phyloP scores from a whole-genome alignment of 2,113 vertebrate genomes.

The Oxyruncus cristatus region DNA sequence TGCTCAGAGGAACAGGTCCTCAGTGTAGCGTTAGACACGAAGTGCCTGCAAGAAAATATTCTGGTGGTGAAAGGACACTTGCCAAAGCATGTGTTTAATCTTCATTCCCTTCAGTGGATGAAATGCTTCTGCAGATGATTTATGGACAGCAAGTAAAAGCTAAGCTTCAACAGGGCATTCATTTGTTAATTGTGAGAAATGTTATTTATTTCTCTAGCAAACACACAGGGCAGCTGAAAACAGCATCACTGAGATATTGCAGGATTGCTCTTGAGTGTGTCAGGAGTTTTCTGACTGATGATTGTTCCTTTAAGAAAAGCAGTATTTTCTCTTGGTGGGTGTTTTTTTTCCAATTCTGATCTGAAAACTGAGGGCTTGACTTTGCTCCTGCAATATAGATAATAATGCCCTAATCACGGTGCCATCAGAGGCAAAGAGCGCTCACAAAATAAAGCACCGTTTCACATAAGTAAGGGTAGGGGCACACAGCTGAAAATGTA shows the following conservation, averaged over 20 bases:
- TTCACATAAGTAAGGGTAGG: not conserved
- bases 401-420: not conserved
- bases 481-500: not conserved
- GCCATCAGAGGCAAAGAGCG: not conserved
- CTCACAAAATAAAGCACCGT: not conserved
- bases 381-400: not conserved
- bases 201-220: conserved; percentile 36
- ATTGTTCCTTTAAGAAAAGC: not conserved
- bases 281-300: not conserved
- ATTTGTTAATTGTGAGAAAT: conserved; percentile 43
- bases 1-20: not conserved
- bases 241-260: not conserved
- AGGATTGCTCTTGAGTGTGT: not conserved
- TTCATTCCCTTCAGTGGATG: not conserved
- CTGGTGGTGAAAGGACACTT: not conserved
- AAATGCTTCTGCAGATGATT: conserved; percentile 20
- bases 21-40: not conserved
- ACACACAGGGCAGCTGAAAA: not conserved
- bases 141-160: not conserved
- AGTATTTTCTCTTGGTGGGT: not conserved
- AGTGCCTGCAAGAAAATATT: conserved; percentile 36
- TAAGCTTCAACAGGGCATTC: not conserved
- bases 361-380: not conserved
- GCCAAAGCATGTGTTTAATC: conserved; percentile 5
- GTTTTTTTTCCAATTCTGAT: not conserved